Base-by-base conservation (phyloP, 2,888 invertebrate genomes). In the Hydriomena furcata region DNA sequence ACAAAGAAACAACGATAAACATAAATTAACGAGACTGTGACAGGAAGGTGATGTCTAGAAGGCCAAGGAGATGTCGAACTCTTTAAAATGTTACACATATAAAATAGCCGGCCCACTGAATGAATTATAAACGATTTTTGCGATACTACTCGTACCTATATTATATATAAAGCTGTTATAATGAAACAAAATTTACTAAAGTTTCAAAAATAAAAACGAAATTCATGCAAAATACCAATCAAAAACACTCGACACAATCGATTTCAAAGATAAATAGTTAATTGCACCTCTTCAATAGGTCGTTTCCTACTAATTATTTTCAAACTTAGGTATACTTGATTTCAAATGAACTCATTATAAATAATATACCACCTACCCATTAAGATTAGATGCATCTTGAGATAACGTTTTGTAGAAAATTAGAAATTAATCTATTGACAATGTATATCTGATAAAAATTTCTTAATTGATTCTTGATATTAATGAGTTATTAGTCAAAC, bases 1-100 rank as follows among this genome's bases (percentile, higher is more conserved):
- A 61, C 44, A 52, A 41, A 52, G 50, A 54, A 57, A 50, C 40
- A 52, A 48, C 44, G 36, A 52, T 48, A 53, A 53, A 48, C 52
- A 50, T 36, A 48, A 36, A 30, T 40, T 25, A 34, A 13, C 34
- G 20, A 34, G 7, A 38, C 10, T 28, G 13, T 38, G 20, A 47
- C 21, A 27, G 31, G 7, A 31, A n/a, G n/a, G n/a, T n/a, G n/a
- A n/a, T n/a, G n/a, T n/a, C n/a, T n/a, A n/a, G n/a, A n/a, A n/a
- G n/a, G 36, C 37, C 32, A 49, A 49, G 40, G 24, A 25, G 32
- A 13, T 11, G 11, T n/a, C 41, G 28, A n/a, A n/a, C n/a, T n/a
- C n/a, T n/a, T n/a, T n/a, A n/a, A 48, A 41, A 36, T 28, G 11
- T 35, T 13, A 44, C 28, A 23, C 21, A 3, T 4, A 21, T 21